Conservation (phyloP, 2,113 vertebrate species). For the Elgaria multicarinata region DNA sequence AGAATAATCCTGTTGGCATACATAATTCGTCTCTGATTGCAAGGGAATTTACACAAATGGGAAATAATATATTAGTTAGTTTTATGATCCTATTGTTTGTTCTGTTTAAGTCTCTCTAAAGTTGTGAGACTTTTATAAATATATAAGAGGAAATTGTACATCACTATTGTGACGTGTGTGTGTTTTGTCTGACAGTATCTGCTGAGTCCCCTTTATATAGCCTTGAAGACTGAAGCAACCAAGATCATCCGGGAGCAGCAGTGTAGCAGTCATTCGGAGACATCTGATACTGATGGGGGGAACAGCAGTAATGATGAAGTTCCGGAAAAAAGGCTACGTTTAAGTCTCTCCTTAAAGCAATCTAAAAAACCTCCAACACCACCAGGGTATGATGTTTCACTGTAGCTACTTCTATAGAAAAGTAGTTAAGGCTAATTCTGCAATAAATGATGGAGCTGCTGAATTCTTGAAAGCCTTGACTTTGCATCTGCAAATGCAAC, state of each 20-base stretch:
- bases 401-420: conserved; percentile 41
- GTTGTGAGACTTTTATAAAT: conserved; percentile 20
- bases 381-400: conserved; percentile 65
- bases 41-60: background rate
- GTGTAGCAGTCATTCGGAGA: conserved; percentile 52
- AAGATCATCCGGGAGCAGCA: conserved; percentile 71
- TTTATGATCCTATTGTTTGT: background rate
- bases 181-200: conserved; percentile 80
- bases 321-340: conserved; percentile 78
- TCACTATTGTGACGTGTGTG: conserved; percentile 37
- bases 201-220: conserved; percentile 85
- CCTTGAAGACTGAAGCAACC: conserved; percentile 80
- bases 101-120: background rate
- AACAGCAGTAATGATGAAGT: conserved; percentile 73
- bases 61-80: background rate
- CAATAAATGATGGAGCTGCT: background rate
- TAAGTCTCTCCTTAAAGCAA: conserved; percentile 70
- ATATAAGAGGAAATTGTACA: background rate
- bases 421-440: background rate
- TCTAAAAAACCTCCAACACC: conserved; percentile 48
- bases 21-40: background rate
- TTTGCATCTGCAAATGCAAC: background rate
- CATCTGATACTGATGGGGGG: conserved; percentile 64
- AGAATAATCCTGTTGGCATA: background rate
- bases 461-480: background rate